These are phyloP conservation scores for Hyles lineata DNA, from an alignment of 2,888 invertebrate species.

Conservation along the genomic window DNA sequence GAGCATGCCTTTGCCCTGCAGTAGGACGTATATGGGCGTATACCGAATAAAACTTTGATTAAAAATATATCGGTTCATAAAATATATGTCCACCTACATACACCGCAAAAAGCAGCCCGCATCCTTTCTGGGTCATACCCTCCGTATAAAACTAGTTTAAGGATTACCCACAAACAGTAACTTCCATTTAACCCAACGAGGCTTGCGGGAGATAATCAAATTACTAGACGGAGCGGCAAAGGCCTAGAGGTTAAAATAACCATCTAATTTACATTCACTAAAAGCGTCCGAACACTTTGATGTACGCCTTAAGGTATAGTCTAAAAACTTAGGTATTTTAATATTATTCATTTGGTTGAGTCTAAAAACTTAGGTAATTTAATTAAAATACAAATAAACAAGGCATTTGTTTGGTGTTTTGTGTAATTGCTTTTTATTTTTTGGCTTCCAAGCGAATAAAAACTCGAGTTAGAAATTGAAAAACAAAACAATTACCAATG, in stretches of 20 bases:
- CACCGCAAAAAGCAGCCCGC: background rate
- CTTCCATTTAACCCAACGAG: slow-evolving; percentile 2
- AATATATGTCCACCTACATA: background rate
- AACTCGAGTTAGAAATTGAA: background rate
- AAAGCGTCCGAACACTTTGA: background rate
- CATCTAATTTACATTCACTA: background rate
- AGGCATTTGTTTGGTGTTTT: background rate
- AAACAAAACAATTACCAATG: too few species aligned
- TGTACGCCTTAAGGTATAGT: too few species aligned
- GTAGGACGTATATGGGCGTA: too few species aligned
- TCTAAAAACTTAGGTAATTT: too few species aligned
- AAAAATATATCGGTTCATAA: too few species aligned
- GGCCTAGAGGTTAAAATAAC: slow-evolving; percentile 11
- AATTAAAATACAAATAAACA: too few species aligned
- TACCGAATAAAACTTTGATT: too few species aligned
- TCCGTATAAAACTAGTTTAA: background rate
- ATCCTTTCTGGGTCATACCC: background rate
- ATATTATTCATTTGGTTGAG: background rate
- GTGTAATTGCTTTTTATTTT: background rate
- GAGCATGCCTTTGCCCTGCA: too few species aligned
- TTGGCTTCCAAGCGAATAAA: background rate
- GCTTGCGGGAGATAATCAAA: slow-evolving; percentile 8
- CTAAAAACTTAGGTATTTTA: background rate
- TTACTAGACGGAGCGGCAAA: background rate
- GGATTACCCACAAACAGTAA: slow-evolving; percentile 12